Evolutionary conservation across 2,797 vertebrate genomes (phyloP).

Genomic region (Rhynchotus rufescens): DNA sequence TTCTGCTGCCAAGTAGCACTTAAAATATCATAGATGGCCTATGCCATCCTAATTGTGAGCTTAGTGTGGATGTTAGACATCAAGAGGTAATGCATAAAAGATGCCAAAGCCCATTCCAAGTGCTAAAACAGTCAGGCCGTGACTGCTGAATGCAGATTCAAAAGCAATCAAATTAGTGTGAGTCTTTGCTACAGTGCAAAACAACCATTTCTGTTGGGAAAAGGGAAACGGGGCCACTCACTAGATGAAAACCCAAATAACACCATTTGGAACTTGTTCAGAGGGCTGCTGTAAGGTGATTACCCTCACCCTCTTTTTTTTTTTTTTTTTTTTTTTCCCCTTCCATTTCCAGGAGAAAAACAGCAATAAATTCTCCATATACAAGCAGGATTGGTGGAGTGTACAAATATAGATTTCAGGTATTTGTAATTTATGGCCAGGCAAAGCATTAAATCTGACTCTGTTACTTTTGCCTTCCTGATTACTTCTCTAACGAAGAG

Average conservation of each 20-base stretch:
- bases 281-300: background rate
- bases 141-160: slow-evolving; percentile 1
- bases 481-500: background rate
- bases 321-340: slow-evolving; percentile 26
- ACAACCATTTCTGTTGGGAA: background rate
- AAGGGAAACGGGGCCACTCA: background rate
- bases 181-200: background rate
- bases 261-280: background rate
- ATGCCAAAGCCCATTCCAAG: slow-evolving; percentile 41
- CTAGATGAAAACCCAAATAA: background rate
- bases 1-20: slow-evolving; percentile 55
- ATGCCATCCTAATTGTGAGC: slow-evolving; percentile 21
- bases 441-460: background rate
- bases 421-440: background rate
- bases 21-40: slow-evolving; percentile 53
- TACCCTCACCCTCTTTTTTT: background rate
- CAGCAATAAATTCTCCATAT: background rate
- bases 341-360: background rate
- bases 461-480: background rate
- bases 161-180: background rate
- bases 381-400: background rate
- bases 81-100: background rate
- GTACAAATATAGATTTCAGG: background rate
- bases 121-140: slow-evolving; percentile 13
- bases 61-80: slow-evolving; percentile 47